Percentiles rank a stretch among this genome's conserved stretches.
Conservation (phyloP, 2,113 vertebrate species). For the Actinemys pallida region DNA sequence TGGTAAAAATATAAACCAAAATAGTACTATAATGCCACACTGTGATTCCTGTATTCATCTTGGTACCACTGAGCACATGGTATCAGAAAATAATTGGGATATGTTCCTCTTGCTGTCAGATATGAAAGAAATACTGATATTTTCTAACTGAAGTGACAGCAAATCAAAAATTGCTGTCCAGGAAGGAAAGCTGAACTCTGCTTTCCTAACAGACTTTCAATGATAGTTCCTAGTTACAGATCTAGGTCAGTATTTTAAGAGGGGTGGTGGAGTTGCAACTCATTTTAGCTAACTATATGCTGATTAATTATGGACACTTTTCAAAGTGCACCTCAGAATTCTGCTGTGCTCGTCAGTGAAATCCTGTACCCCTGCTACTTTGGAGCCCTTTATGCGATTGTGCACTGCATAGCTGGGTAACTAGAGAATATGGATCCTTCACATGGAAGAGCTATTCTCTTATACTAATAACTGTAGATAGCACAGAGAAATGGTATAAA, state of each 20-base stretch:
- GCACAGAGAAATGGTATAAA: not conserved
- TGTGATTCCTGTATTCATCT: not conserved
- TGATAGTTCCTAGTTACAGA: not conserved
- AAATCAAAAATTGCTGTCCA: not conserved
- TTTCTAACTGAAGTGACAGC: not conserved
- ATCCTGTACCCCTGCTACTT: not conserved
- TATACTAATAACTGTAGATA: not conserved
- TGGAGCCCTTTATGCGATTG: not conserved
- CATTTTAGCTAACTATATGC: not conserved
- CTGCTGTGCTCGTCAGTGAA: not conserved
- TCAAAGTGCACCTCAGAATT: not conserved
- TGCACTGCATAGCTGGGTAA: not conserved
- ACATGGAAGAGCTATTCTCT: too few relatives aligned
- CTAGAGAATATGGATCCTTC: not conserved
- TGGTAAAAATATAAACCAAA: not conserved
- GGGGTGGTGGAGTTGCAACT: not conserved
- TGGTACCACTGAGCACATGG: not conserved
- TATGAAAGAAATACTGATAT: not conserved
- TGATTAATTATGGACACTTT: not conserved
- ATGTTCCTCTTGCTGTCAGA: not conserved
- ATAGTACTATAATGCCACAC: not conserved
- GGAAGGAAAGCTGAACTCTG: not conserved
- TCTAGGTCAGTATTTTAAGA: not conserved
- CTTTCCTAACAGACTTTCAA: not conserved
- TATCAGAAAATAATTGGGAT: not conserved